Evolutionary conservation across 2,797 vertebrate genomes (phyloP), one percentile per base, ranked within the genome.

Genomic region (Oreochromis mossambicus): DNA sequence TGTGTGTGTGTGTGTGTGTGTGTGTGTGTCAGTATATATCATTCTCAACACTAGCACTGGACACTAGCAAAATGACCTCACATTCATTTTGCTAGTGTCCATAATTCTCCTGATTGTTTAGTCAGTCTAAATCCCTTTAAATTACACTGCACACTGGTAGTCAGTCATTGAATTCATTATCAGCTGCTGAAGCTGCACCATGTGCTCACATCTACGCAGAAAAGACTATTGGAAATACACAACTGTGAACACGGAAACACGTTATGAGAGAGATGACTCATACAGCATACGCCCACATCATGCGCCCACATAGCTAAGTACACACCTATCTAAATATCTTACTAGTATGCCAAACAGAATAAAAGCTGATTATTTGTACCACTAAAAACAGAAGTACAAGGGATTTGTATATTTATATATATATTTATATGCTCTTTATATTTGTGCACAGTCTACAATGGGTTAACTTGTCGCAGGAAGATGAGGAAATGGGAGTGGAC

Each of bases 401-500:
- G 34, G n/a, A 66, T 61, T 11, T 58, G 19, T 32, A 10, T 32
- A 66, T 61, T 11, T 58, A 58, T 32, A 10, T 32, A 15, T 24
- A 24, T 54, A 52, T 52, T 0, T 55, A 32, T 58, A 19, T 15
- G 19, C 76, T 17, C 15, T 75, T 32, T 50, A n/a, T n/a, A 8
- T 21, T 46, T 14, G n/a, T 77, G 84, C 3, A 0, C 58, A 48
- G 86, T 17, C 46, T 48, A n/a, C 55, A 79, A 90, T 5, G 91
- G 88, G 93, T 95, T 95, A 94, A 95, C 54, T 38, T 83, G 9
- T 21, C 34, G 6, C 14, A 55, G 50, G 6, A 4, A 38, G 1
- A 79, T 9, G 1, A 81, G 56, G 86, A 85, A 85, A 5, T 38
- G 54, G 86, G 85, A 52, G 83, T 46, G 52, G 46, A 12, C 52